Evolutionary conservation across 2,888 invertebrate genomes (phyloP).

Genomic region (Protodeltote pygarga): DNA sequence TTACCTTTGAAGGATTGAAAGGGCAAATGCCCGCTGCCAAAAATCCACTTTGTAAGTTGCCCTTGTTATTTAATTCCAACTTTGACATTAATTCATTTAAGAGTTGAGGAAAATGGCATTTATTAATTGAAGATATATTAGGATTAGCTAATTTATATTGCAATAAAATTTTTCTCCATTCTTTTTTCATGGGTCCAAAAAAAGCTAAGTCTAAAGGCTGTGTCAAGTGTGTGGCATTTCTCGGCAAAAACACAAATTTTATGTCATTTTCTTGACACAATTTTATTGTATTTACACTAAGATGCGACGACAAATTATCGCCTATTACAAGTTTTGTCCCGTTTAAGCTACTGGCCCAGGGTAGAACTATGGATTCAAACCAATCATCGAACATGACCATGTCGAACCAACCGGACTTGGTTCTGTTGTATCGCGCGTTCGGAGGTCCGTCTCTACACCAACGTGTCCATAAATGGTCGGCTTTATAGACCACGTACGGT

Average conservation of each 20-base stretch:
- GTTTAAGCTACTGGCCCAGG: conserved; percentile 8
- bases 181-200: conserved; percentile 5
- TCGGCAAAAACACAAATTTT: conserved; percentile 5
- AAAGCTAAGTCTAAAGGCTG: conserved; percentile 6
- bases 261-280: not conserved
- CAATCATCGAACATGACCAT: conserved; percentile 45
- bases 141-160: conserved; percentile 1
- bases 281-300: conserved; percentile 1
- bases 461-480: conserved; percentile 56
- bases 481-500: conserved; percentile 69
- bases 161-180: conserved; percentile 3
- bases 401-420: conserved; percentile 63
- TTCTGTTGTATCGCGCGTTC: conserved; percentile 43
- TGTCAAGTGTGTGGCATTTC: conserved; percentile 7
- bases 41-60: conserved; percentile 4
- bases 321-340: conserved; percentile 7
- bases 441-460: conserved; percentile 65
- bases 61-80: not conserved
- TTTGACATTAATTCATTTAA: conserved; percentile 2
- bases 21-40: conserved; percentile 4
- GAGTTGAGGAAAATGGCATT: conserved; percentile 9
- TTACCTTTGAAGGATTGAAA: not conserved
- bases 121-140: conserved; percentile 2
- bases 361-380: conserved; percentile 12
- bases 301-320: conserved; percentile 9